Conservation (phyloP, 53 echinoderm and acorn worm genomes). For the Stichopus horrens region DNA sequence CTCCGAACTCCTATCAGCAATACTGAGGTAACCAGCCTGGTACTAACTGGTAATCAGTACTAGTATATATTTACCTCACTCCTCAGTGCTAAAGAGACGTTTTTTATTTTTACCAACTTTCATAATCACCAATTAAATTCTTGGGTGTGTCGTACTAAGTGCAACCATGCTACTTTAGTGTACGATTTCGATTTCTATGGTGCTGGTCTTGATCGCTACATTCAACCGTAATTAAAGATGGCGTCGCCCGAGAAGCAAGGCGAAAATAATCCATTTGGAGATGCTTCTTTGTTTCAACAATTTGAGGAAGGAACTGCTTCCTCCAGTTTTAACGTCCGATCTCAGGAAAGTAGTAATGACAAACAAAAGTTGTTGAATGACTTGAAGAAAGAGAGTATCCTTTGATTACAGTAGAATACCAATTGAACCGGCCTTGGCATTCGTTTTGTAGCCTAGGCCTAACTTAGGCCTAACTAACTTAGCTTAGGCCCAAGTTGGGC, state of each 20-base stretch:
- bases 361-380: slow-evolving; percentile 4
- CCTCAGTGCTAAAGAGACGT: too few relatives aligned
- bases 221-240: background rate
- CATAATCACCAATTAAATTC: too few relatives aligned
- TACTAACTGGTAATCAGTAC: too few relatives aligned
- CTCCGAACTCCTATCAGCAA: too few relatives aligned
- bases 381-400: slow-evolving; percentile 29
- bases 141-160: too few relatives aligned
- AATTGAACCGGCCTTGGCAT: background rate
- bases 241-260: background rate
- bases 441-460: background rate
- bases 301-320: background rate
- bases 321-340: background rate
- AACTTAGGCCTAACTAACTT: background rate
- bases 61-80: too few relatives aligned
- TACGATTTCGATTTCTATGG: too few relatives aligned
- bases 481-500: too few relatives aligned
- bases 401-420: background rate
- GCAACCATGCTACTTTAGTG: too few relatives aligned
- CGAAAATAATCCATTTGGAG: slow-evolving; percentile 1
- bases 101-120: too few relatives aligned
- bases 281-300: slow-evolving; percentile 22
- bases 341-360: background rate
- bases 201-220: background rate
- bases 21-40: too few relatives aligned